Conservation (phyloP, 2,113 vertebrate genomes). For the Eudyptes chrysolophus region DNA sequence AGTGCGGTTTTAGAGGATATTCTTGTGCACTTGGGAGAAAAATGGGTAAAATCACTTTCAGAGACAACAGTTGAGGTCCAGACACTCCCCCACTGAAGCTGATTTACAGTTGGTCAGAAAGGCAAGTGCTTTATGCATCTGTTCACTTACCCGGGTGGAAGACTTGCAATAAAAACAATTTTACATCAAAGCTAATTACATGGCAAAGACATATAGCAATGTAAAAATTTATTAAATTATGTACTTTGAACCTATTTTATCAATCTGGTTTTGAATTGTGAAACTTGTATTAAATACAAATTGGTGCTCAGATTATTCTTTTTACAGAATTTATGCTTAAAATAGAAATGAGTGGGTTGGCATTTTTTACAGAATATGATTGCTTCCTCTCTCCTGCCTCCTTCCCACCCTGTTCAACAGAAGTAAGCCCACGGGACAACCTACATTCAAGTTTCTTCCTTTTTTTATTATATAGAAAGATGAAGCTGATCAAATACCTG, state of each 20-base stretch:
- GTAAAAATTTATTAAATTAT: neutral
- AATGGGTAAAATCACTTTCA: neutral
- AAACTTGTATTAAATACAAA: neutral
- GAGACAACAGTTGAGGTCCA: neutral
- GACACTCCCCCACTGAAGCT: neutral
- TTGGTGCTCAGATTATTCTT: neutral
- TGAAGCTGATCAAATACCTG: neutral
- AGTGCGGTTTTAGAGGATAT: neutral
- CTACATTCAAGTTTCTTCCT: neutral
- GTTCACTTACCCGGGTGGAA: neutral
- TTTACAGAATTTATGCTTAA: constrained; percentile 28
- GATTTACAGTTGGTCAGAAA: neutral
- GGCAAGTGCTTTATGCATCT: neutral
- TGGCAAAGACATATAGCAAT: neutral
- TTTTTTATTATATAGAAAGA: neutral
- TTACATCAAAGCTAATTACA: neutral
- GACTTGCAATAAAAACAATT: neutral
- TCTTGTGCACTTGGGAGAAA: neutral
- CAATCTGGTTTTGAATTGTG: neutral
- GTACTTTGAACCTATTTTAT: neutral
- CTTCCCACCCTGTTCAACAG: neutral
- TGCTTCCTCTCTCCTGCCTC: constrained; percentile 1
- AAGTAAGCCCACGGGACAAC: constrained; percentile 22
- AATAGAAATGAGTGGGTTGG: constrained; percentile 38
- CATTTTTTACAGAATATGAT: constrained; percentile 12